Evolutionary conservation across 2,797 vertebrate species (phyloP).

Genomic region (Phalanger gymnotis): DNA sequence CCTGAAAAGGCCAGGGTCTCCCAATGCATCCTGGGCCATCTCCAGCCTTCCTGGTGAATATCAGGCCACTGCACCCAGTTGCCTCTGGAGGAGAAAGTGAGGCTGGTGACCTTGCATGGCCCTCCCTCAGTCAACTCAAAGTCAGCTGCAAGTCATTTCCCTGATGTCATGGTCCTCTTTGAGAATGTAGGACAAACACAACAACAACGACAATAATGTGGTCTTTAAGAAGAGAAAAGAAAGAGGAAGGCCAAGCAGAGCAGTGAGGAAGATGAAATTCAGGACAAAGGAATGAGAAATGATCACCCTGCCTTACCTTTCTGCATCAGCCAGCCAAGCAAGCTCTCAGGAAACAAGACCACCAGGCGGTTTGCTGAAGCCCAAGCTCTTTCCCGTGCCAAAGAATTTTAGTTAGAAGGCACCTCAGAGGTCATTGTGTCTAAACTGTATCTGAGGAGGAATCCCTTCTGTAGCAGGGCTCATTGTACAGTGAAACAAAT

Average conservation of each 20-base stretch:
- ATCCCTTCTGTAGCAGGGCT: background rate
- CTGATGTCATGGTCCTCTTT: no score
- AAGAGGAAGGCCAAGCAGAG: background rate
- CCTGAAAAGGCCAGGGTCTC: no score
- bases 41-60: no score
- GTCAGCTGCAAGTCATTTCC: no score
- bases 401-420: background rate
- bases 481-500: background rate
- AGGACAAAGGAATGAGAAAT: background rate
- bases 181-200: no score
- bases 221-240: conserved; percentile 40
- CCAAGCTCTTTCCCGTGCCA: no score
- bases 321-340: background rate
- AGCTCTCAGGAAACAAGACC: background rate
- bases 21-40: no score
- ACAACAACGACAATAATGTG: no score
- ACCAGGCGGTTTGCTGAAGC: background rate
- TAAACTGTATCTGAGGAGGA: background rate
- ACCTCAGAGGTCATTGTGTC: background rate
- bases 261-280: background rate
- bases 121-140: no score
- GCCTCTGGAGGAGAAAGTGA: no score
- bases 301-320: background rate
- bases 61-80: no score
- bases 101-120: no score